Percentiles rank a stretch among this genome's conserved stretches.
These are phyloP conservation scores for Phallusia fumigata DNA, from an alignment of 23 tunicate species.

Conservation along the genomic window DNA sequence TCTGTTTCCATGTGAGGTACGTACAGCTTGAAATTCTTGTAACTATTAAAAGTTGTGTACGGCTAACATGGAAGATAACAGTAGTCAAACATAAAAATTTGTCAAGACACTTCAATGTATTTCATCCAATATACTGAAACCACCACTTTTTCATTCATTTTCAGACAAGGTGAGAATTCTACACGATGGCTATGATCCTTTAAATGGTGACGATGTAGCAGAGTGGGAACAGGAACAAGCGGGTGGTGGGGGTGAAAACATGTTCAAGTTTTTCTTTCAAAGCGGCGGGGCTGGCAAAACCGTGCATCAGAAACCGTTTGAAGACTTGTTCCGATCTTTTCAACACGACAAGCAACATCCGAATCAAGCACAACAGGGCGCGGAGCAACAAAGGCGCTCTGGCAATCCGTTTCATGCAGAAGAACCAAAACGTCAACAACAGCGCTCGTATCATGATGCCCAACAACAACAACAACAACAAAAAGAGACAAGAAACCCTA, in stretches of 20 bases:
- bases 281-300: conserved; percentile 24
- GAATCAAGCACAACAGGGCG: conserved; percentile 8
- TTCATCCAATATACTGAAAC: too few species aligned
- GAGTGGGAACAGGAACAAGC: conserved; percentile 74
- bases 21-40: too few species aligned
- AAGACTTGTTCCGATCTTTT: conserved; percentile 48
- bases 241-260: conserved; percentile 20
- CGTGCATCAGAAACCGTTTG: conserved; percentile 38
- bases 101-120: too few species aligned
- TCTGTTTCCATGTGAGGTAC: background rate
- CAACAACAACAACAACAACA: conserved; percentile 20
- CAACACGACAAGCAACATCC: conserved; percentile 16
- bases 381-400: conserved; percentile 15
- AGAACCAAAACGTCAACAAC: conserved; percentile 20
- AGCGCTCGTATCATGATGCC: conserved; percentile 7
- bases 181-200: conserved; percentile 79
- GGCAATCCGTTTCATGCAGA: background rate
- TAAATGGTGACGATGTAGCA: conserved; percentile 70
- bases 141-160: background rate
- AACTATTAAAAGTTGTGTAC: too few species aligned
- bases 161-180: conserved; percentile 61
- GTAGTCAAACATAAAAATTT: too few species aligned
- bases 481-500: background rate
- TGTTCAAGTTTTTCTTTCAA: conserved; percentile 64
- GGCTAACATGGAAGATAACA: too few species aligned